Evolutionary conservation across 2,113 vertebrate species (phyloP), one percentile per base, ranked within the genome.

Genomic region (Charadrius vociferus): DNA sequence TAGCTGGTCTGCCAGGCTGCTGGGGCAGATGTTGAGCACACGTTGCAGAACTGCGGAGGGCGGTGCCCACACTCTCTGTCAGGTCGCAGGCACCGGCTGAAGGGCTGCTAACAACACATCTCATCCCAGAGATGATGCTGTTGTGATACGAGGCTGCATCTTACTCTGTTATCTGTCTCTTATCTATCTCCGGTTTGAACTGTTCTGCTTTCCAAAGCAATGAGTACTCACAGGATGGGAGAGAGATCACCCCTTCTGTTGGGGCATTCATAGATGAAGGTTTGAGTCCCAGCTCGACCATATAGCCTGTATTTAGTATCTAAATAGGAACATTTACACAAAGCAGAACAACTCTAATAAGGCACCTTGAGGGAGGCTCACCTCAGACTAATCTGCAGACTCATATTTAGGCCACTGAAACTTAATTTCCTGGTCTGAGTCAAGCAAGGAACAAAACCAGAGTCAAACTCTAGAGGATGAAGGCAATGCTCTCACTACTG

Each of bases 1-100:
- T 20, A 63, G n/a, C 53, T 55, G 39, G 4, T 62, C n/a, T 36
- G n/a, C 67, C 19, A 5, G 41, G 4, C 18, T 34, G 8, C 26
- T 2, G 15, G 49, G n/a, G 21, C n/a, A 19, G 7, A 16, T 3
- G 16, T 10, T 11, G 11, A 37, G 30, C n/a, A 36, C 1, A 1
- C 12, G 3, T 13, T 19, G 39, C 45, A 52, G 73, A 59, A 34
- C 39, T 7, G 13, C 12, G 26, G 45, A 19, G 75, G 68, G 39
- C 1, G 0, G 32, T 41, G 22, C 32, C 49, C 36, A 7, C 13
- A 6, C 20, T 36, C 29, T 20, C 47, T 17, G 8, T 34, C 36
- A 55, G 61, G 17, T 29, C 53, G 39, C 55, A 34, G 75, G 55
- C 82, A 37, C n/a, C 30, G 39, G 56, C 26, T 29, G 32, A 70